Evolutionary conservation across 1,140 invertebrate genomes (phyloP).

Genomic region (Plectus sambesii): DNA sequence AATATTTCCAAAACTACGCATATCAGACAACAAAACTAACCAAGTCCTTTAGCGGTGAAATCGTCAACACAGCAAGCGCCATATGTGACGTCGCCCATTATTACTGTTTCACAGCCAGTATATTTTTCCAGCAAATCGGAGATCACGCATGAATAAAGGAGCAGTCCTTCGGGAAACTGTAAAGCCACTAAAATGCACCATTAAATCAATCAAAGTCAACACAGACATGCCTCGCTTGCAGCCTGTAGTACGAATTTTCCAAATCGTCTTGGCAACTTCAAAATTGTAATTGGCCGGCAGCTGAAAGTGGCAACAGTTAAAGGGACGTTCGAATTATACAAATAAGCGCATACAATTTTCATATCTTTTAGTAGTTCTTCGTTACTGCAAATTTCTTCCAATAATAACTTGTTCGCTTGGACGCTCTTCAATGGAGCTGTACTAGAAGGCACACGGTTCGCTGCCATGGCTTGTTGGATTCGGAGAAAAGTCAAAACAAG

Average conservation of each 20-base stretch:
- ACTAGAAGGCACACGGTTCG: too few relatives aligned
- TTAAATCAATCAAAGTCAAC: constrained; percentile 9
- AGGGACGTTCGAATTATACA: constrained; percentile 3
- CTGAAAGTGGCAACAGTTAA: too few relatives aligned
- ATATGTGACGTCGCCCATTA: constrained; percentile 97
- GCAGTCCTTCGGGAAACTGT: constrained; percentile 86
- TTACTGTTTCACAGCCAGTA: constrained; percentile 79
- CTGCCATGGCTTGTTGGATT: too few relatives aligned
- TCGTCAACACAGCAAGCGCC: constrained; percentile 98
- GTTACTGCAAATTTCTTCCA: constrained; percentile 23
- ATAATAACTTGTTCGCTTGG: too few relatives aligned
- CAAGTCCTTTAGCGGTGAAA: constrained; percentile 75
- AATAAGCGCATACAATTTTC: constrained; percentile 20
- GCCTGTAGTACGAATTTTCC: constrained; percentile 70
- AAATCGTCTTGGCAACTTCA: constrained; percentile 94
- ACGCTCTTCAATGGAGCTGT: too few relatives aligned
- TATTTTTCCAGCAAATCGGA: constrained; percentile 87
- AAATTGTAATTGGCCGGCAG: constrained; percentile 95
- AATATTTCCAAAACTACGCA: too few relatives aligned
- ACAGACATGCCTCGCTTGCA: constrained; percentile 55
- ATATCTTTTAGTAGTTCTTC: constrained; percentile 20
- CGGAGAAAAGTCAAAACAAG: too few relatives aligned
- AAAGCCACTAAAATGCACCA: constrained; percentile 61
- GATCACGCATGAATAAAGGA: constrained; percentile 82
- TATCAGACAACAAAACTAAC: too few relatives aligned